Conservation (phyloP, 2,113 vertebrate species). For the Jacana jacana region DNA sequence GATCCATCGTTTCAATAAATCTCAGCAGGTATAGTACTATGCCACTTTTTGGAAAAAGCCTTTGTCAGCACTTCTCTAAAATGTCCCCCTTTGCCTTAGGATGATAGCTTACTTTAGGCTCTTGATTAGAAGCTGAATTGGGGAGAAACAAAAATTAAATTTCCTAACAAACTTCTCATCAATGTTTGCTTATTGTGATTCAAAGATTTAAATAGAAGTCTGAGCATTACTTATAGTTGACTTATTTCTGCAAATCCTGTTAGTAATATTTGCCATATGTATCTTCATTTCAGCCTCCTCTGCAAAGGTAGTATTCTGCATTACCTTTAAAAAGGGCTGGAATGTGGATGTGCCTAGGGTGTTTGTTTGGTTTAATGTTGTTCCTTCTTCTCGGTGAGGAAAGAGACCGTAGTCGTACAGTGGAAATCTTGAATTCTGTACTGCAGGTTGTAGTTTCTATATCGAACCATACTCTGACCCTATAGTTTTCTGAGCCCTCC, state of each 20-base stretch:
- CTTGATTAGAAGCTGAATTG: background rate
- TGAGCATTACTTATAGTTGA: background rate
- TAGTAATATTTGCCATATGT: background rate
- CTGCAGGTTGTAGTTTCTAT: background rate
- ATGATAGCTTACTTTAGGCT: background rate
- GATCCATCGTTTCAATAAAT: conserved; percentile 98
- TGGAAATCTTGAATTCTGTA: background rate
- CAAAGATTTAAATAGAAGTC: background rate
- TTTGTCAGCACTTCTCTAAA: background rate
- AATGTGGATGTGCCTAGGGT: background rate
- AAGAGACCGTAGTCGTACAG: background rate
- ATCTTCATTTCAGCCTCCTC: background rate
- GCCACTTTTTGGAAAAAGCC: background rate
- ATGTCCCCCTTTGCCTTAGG: background rate
- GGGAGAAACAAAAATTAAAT: background rate
- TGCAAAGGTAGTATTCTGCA: background rate
- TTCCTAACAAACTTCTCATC: background rate
- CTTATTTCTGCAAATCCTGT: background rate
- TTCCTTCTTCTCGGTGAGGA: background rate
- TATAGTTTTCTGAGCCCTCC: background rate
- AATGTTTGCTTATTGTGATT: background rate
- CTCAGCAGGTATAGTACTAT: conserved; percentile 85
- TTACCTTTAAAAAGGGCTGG: background rate
- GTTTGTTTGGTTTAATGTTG: background rate
- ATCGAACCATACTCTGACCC: background rate